Conservation (phyloP, 2,797 vertebrate genomes). For the Dryobates pubescens region DNA sequence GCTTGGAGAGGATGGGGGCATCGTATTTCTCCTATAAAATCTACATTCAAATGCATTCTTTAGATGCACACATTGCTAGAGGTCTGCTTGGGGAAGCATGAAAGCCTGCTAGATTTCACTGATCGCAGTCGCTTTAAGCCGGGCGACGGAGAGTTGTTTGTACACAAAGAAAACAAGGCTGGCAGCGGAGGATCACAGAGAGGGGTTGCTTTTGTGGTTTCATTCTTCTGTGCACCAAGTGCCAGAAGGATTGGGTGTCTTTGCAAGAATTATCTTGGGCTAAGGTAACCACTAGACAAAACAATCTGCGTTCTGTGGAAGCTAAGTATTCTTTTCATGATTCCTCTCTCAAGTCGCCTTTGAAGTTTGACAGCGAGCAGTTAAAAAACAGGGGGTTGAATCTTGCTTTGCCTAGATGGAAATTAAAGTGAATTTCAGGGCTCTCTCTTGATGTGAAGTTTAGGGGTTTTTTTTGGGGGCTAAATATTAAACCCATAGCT, state of each 20-base stretch:
- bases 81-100: background rate
- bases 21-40: slow-evolving; percentile 34
- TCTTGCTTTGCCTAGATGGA: background rate
- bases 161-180: background rate
- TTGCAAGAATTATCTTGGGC: background rate
- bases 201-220: background rate
- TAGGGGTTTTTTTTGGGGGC: too few species aligned
- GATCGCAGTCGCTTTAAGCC: slow-evolving; percentile 45
- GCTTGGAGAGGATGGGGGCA: background rate
- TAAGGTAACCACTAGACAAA: background rate
- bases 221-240: background rate
- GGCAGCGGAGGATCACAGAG: background rate
- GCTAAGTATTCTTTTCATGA: background rate
- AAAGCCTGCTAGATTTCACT: background rate
- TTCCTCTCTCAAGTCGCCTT: background rate
- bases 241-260: background rate
- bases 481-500: background rate
- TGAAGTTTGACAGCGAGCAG: background rate
- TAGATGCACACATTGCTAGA: background rate
- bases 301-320: background rate
- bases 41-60: slow-evolving; percentile 9
- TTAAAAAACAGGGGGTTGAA: background rate
- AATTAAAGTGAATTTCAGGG: background rate
- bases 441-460: too few species aligned
- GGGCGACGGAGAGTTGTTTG: background rate